Conservation (phyloP, 2,888 invertebrate species). For the Dendrolimus houi region DNA sequence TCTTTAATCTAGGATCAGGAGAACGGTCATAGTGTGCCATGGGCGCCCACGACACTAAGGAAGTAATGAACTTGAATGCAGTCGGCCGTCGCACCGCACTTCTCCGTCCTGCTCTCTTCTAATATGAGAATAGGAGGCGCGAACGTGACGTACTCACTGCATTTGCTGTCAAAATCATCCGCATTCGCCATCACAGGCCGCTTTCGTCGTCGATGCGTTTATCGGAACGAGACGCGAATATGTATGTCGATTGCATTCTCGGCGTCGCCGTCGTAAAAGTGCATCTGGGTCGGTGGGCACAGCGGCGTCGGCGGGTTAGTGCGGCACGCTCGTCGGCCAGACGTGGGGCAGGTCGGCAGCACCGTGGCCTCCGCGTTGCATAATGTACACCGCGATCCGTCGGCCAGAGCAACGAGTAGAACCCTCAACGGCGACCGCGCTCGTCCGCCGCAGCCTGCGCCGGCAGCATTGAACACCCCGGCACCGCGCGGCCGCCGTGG, state of each 20-base stretch:
- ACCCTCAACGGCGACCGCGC: slow-evolving; percentile 21
- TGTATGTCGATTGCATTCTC: slow-evolving; percentile 74
- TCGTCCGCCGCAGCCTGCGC: slow-evolving; percentile 18
- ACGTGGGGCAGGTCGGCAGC: slow-evolving; percentile 69
- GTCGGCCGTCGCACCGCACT: slow-evolving; percentile 53
- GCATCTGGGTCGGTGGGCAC: slow-evolving; percentile 73
- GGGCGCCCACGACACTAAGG: slow-evolving; percentile 60
- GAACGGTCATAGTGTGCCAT: slow-evolving; percentile 60
- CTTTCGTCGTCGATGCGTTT: slow-evolving; percentile 75
- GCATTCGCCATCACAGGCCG: slow-evolving; percentile 73
- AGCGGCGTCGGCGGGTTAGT: slow-evolving; percentile 61
- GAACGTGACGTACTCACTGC: slow-evolving; percentile 70
- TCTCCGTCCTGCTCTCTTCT: slow-evolving; percentile 56
- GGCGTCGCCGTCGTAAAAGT: slow-evolving; percentile 56
- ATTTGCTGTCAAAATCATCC: slow-evolving; percentile 71
- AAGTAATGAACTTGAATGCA: slow-evolving; percentile 78
- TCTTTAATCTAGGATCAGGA: slow-evolving; percentile 33
- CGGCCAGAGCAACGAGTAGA: slow-evolving; percentile 40
- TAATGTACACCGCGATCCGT: slow-evolving; percentile 53
- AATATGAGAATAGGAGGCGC: slow-evolving; percentile 50
- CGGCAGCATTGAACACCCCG: slow-evolving; percentile 13
- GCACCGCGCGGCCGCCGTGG: slow-evolving; percentile 17
- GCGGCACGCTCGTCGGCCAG: slow-evolving; percentile 57
- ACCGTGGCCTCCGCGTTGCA: slow-evolving; percentile 46
- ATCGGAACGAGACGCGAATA: slow-evolving; percentile 76